These are phyloP conservation scores for Python bivittatus DNA, from an alignment of 2,113 vertebrate genomes.

Conservation along the genomic window DNA sequence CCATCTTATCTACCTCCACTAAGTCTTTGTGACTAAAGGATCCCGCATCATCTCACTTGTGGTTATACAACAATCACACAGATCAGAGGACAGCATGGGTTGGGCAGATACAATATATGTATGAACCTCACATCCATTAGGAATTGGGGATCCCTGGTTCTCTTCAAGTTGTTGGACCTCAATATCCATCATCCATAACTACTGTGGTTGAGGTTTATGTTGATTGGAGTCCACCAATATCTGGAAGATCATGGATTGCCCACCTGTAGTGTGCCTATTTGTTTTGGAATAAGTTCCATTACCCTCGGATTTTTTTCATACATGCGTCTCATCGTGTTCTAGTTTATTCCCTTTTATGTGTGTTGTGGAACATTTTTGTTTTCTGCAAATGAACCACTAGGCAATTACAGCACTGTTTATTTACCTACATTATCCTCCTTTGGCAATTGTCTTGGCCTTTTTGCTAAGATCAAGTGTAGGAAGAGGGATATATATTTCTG, in stretches of 20 bases:
- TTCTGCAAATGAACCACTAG: background rate
- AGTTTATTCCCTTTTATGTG: background rate
- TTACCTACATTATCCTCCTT: background rate
- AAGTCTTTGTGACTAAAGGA: background rate
- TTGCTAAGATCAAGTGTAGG: background rate
- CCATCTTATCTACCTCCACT: background rate
- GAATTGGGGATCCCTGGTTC: background rate
- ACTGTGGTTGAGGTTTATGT: background rate
- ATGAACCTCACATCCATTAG: background rate
- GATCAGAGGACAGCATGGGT: background rate
- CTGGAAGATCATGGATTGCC: background rate
- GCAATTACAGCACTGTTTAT: background rate
- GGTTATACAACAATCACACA: background rate
- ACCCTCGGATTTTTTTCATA: background rate
- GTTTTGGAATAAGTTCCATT: background rate
- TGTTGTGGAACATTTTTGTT: background rate
- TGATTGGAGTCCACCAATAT: background rate
- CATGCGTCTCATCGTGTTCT: background rate
- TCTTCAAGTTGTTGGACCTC: background rate
- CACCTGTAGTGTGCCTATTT: background rate
- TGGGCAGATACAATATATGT: background rate
- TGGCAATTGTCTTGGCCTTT: background rate
- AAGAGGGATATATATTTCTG: background rate
- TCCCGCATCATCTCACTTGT: background rate
- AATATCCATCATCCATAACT: too few relatives aligned